Conservation (phyloP, 30 jellyfish, hydroid and myxozoan species). For the Aurelia coerulea region DNA sequence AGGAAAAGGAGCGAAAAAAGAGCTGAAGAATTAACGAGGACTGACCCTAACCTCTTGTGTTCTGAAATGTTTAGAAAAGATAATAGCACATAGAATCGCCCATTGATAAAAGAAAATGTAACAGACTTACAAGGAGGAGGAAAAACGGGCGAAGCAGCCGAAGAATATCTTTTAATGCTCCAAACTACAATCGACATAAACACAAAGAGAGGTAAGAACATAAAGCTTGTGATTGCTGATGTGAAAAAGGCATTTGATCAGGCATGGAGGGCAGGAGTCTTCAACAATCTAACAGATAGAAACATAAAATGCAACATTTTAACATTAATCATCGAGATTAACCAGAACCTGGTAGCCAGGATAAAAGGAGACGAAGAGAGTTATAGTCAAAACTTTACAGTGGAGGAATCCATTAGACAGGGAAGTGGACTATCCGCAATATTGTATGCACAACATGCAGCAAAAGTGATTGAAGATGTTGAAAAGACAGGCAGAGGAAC, state of each 20-base stretch:
- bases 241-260: too few relatives aligned
- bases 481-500: constrained; percentile 4
- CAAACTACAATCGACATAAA: too few relatives aligned
- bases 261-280: background rate
- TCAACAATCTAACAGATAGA: background rate
- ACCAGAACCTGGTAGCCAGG: constrained; percentile 5
- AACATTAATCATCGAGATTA: background rate
- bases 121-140: too few relatives aligned
- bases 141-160: too few relatives aligned
- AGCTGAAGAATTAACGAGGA: too few relatives aligned
- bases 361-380: constrained; percentile 1
- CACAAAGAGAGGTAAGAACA: too few relatives aligned
- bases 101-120: too few relatives aligned
- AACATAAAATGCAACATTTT: background rate
- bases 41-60: too few relatives aligned
- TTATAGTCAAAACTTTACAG: background rate
- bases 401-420: constrained; percentile 7
- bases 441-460: background rate
- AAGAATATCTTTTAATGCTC: too few relatives aligned
- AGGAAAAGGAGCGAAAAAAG: background rate
- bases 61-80: too few relatives aligned
- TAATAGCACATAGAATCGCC: too few relatives aligned
- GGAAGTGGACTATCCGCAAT: constrained; percentile 8
- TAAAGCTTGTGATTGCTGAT: too few relatives aligned
- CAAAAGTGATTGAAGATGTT: background rate